Evolutionary conservation across 1,140 invertebrate genomes (phyloP).

Genomic region (Steinernema khuongi): DNA sequence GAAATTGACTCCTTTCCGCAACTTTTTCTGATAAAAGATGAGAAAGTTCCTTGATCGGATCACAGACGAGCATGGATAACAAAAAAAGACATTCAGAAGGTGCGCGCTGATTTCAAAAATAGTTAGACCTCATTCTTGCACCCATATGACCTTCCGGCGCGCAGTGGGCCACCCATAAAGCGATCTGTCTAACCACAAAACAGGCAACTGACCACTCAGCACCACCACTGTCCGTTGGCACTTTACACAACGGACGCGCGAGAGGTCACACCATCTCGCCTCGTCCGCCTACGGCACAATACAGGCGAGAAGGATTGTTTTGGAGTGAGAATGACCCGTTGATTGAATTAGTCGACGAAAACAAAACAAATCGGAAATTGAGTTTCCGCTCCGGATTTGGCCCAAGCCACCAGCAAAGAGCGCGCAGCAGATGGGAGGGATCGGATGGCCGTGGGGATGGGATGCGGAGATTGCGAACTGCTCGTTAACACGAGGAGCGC

Average conservation of each 20-base stretch:
- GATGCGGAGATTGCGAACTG: slow-evolving; percentile 4
- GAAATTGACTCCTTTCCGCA: too few species aligned
- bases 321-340: background rate
- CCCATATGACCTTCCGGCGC: too few species aligned
- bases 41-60: too few species aligned
- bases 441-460: background rate
- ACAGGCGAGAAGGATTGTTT: background rate
- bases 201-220: background rate
- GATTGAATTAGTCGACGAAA: background rate
- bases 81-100: too few species aligned
- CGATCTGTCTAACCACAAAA: background rate
- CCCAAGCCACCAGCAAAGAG: background rate
- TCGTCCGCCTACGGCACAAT: background rate
- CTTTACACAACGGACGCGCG: background rate
- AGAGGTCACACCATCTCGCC: slow-evolving; percentile 1
- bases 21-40: too few species aligned
- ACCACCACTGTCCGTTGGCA: background rate
- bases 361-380: slow-evolving; percentile 8
- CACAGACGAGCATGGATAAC: too few species aligned
- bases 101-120: too few species aligned
- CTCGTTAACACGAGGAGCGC: slow-evolving; percentile 3
- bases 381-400: background rate
- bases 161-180: too few species aligned
- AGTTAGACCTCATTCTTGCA: too few species aligned
- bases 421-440: background rate